phyloP scores from a whole-genome alignment of 2,113 vertebrate genomes.

The Vombatus ursinus region DNA sequence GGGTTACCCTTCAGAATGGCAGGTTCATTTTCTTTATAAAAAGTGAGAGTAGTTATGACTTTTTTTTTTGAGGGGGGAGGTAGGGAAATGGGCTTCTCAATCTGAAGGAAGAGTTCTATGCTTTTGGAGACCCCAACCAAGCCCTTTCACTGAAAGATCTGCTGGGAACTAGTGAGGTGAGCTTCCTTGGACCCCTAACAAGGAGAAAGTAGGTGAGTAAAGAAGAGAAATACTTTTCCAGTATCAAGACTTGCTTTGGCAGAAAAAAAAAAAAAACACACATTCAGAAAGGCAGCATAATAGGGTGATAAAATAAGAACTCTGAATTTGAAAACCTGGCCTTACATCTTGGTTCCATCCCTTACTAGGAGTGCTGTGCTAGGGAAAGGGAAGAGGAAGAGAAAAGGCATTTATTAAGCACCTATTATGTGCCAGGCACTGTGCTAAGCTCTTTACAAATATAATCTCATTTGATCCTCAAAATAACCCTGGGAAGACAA shows the following conservation, averaged over 20 bases:
- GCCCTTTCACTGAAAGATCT: background rate
- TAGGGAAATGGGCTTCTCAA: background rate
- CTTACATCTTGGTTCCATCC: background rate
- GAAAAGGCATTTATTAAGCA: background rate
- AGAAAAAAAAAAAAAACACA: background rate
- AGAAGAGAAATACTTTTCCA: background rate
- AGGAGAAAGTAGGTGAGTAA: background rate
- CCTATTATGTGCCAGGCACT: background rate
- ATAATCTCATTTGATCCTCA: background rate
- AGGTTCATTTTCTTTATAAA: background rate
- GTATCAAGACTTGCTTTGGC: background rate
- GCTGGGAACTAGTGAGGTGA: background rate
- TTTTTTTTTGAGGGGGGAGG: background rate
- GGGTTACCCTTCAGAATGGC: background rate
- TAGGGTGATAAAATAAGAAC: background rate
- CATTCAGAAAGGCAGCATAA: background rate
- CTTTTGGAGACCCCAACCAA: background rate
- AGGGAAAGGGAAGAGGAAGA: background rate
- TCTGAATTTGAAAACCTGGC: too few species aligned
- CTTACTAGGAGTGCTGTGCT: background rate
- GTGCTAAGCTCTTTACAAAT: background rate
- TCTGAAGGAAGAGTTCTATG: background rate
- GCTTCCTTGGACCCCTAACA: background rate
- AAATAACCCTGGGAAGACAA: background rate
- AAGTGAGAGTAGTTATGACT: background rate